Evolutionary conservation across 2,113 vertebrate genomes (phyloP), one percentile per base, ranked within the genome.

Genomic region (Cariama cristata): DNA sequence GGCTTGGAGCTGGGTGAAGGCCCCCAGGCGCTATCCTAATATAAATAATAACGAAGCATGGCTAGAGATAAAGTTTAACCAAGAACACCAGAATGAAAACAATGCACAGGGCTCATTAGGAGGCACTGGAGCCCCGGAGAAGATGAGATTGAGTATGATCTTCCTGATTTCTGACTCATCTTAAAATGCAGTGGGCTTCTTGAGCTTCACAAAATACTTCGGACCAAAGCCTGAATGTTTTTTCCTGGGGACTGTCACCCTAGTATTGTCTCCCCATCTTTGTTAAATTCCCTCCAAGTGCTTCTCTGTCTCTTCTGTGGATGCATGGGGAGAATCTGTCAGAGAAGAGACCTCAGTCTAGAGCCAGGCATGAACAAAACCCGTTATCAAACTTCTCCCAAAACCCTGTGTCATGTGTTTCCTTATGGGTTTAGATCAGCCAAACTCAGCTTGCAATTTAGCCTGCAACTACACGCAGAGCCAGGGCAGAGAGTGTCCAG

Each of bases 31-130:
- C 73, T 47, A 28, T 87, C 67, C 86, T 94, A 21, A 66, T 60
- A 75, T 44, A 75, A 83, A 90, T 90, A 74, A 92, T 59, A 96
- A 79, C 71, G 92, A 86, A 86, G 28, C 76, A 58, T 18, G 24
- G 95, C 55, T 30, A 66, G 72, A 94, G 89, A 92, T 87, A 90
- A 90, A 92, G 92, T 35, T 75, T 32, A 90, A 82, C 85, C 55
- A 5, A 87, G 94, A 84, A 52, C 88, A 76, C 69, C 75, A 56
- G 80, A 55, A 56, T 17, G 81, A 75, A 92, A 83, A 94, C 95
- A 94, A 55, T 50, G 77, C 47, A 10, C 56, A 4, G 77, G 38
- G 81, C 72, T 92, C 67, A n/a, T 79, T 22, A 86, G 72, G 95
- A 94, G 94, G 63, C 75, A 86, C 75, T 32, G 88, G 79, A 94